phyloP scores from a whole-genome alignment of 2,797 vertebrate species.

The Propithecus deckenii region DNA sequence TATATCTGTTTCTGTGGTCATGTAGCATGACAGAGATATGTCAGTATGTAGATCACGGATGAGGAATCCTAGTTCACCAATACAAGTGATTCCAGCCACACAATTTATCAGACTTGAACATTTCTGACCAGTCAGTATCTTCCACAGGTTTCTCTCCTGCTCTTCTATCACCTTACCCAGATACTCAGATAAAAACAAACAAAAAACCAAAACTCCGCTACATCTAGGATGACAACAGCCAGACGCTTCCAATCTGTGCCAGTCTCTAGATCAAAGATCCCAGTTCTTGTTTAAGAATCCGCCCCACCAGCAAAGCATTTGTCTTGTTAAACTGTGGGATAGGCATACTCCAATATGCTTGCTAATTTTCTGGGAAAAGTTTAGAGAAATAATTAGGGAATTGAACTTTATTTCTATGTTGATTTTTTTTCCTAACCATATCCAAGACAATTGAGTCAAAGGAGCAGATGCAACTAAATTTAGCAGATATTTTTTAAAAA shows the following conservation, averaged over 20 bases:
- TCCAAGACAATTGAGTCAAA: not conserved
- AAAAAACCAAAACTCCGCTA: not conserved
- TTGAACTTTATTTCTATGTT: not conserved
- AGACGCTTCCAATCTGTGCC: not conserved
- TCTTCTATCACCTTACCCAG: not conserved
- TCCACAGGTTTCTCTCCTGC: not conserved
- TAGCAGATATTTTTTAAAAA: not conserved
- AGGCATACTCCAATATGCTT: not conserved
- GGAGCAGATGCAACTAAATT: not conserved
- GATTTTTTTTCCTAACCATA: not conserved
- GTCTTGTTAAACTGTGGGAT: not conserved
- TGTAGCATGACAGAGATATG: accelerated
- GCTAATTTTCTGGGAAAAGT: not conserved
- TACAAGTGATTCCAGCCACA: not conserved
- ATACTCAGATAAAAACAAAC: not conserved
- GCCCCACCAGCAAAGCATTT: not conserved
- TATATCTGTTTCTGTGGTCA: not conserved
- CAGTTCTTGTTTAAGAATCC: constrained; percentile 26
- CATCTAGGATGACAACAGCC: not conserved
- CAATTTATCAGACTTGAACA: not conserved
- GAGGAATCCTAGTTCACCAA: not conserved
- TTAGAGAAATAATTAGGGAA: not conserved
- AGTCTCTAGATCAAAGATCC: not conserved
- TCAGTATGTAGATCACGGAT: not conserved
- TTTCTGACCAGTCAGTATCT: not conserved